Evolutionary conservation across 2,797 vertebrate genomes (phyloP).

Genomic region (Pantherophis alleghaniensis): DNA sequence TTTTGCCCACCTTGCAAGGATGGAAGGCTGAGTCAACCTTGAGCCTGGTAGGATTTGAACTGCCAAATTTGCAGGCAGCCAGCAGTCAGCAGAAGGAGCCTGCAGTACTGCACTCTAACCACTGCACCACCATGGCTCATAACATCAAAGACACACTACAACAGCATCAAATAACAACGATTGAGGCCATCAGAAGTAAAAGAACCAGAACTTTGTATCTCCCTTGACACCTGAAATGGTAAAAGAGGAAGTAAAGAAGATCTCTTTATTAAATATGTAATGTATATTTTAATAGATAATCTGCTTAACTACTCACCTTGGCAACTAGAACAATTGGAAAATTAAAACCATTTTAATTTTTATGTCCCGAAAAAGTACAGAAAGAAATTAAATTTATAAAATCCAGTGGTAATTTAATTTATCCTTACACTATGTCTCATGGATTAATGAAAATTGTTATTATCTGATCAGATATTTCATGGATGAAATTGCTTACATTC

Average conservation of each 20-base stretch:
- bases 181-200: no score
- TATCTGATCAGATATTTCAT: neutral
- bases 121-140: no score
- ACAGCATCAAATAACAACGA: no score
- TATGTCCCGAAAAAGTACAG: neutral
- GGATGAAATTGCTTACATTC: neutral
- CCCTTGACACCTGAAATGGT: no score
- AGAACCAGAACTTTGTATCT: no score
- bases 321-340: slow-evolving; percentile 30
- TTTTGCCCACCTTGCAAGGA: no score
- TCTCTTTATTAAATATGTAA: neutral
- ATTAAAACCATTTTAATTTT: slow-evolving; percentile 16
- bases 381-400: slow-evolving; percentile 31
- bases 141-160: no score
- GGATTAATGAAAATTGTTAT: neutral
- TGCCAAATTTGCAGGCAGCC: no score
- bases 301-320: neutral
- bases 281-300: slow-evolving; percentile 12
- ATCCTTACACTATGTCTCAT: neutral
- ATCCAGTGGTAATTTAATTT: neutral
- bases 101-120: no score
- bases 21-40: no score
- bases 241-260: neutral
- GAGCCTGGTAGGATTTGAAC: no score
- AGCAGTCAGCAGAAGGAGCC: no score